phyloP scores from a whole-genome alignment of 1,140 invertebrate species.

The Drosophila pseudoobscura region DNA sequence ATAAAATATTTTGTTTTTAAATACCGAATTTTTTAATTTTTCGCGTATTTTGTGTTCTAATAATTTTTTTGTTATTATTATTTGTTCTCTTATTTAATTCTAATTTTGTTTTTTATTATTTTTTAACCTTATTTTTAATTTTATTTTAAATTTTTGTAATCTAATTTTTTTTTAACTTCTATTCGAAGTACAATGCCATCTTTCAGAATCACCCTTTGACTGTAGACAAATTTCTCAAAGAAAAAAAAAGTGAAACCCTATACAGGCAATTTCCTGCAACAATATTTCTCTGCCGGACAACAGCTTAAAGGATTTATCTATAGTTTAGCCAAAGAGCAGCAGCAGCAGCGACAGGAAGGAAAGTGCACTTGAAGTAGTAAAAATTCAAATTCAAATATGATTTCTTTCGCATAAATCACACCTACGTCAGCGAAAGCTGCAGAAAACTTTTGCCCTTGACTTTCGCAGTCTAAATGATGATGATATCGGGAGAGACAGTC shows the following conservation, averaged over 20 bases:
- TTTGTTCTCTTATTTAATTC: too few relatives aligned
- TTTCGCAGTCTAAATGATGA: slow-evolving; percentile 51
- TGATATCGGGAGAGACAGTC: slow-evolving; percentile 47
- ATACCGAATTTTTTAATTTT: too few relatives aligned
- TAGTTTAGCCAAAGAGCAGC: neutral
- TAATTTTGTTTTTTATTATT: too few relatives aligned
- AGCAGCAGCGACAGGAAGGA: slow-evolving; percentile 27
- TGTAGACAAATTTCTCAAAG: neutral
- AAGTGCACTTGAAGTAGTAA: slow-evolving; percentile 7
- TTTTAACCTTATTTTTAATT: neutral
- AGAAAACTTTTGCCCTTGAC: slow-evolving; percentile 48
- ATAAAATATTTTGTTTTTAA: too few relatives aligned
- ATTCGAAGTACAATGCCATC: too few relatives aligned
- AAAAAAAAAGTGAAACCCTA: slow-evolving; percentile 26
- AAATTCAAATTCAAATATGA: slow-evolving; percentile 54
- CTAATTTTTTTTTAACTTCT: too few relatives aligned
- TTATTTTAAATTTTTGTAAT: too few relatives aligned
- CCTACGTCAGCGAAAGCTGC: slow-evolving; percentile 38
- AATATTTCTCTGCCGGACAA: slow-evolving; percentile 51
- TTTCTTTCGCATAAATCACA: slow-evolving; percentile 61
- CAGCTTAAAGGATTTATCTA: slow-evolving; percentile 56
- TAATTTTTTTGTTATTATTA: too few relatives aligned
- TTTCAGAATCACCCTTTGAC: slow-evolving; percentile 26
- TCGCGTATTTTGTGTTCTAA: too few relatives aligned
- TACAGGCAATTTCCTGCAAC: slow-evolving; percentile 57